Percentiles rank a stretch among this genome's conserved stretches.
Conservation (phyloP, 2,113 vertebrate genomes). For the Paramormyrops kingsleyae region DNA sequence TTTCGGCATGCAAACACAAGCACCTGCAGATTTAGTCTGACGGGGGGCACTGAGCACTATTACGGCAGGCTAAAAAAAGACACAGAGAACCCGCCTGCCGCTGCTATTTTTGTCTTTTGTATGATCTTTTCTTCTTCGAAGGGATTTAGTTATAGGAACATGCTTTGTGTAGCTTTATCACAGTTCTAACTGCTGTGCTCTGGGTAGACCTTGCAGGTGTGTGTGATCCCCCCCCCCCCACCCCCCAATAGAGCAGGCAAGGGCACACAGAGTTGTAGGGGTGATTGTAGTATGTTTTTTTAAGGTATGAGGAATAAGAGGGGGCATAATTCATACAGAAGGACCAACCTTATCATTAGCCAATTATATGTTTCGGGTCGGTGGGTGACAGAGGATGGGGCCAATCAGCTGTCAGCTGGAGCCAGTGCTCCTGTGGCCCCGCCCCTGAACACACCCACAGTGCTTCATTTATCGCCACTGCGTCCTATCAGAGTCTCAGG, state of each 20-base stretch:
- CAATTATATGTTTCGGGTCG: neutral
- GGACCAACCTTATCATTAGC: neutral
- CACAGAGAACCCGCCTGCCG: neutral
- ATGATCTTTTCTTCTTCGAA: neutral
- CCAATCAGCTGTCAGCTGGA: neutral
- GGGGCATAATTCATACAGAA: neutral
- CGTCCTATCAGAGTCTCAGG: neutral
- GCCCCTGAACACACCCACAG: neutral
- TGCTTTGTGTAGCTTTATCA: neutral
- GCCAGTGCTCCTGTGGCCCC: neutral
- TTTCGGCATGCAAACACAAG: neutral
- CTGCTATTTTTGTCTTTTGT: neutral
- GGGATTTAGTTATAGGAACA: neutral
- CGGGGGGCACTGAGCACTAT: neutral
- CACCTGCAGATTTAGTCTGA: neutral
- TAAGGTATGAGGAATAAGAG: neutral
- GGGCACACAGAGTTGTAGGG: neutral
- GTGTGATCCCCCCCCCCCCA: neutral
- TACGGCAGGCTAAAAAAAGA: neutral
- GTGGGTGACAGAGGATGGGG: neutral
- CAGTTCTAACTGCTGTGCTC: neutral
- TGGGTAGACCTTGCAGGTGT: neutral
- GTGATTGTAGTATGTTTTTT: neutral
- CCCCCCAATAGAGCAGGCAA: neutral
- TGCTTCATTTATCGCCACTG: neutral